Evolutionary conservation across 2,797 vertebrate genomes (phyloP), one percentile per base, ranked within the genome.

Genomic region (Tachyglossus aculeatus): DNA sequence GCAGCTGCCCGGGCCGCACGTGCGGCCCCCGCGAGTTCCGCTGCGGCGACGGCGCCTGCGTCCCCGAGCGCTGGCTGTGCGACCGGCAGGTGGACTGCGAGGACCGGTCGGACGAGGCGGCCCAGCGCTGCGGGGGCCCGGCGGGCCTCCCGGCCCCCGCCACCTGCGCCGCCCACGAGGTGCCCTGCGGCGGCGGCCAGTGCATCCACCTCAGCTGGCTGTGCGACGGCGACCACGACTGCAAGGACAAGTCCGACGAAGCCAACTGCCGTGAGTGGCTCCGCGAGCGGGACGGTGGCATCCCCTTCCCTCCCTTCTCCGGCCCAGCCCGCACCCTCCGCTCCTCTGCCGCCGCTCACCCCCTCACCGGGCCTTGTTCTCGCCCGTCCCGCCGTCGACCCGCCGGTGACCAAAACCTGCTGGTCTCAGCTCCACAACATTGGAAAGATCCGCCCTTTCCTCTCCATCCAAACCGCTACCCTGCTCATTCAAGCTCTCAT

Each of bases 191-290:
- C 77, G 98, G 94, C 0, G 97, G 97, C 5, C 96, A 98, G 60
- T 99, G 98, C 76, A 91, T 99, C 78, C 94, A 94, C 66, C 91
- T 95, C 64, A 93, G 93, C 65, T 99, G 98, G 98, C 97, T 96
- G 78, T 99, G 98, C 1, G 98, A 99, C 0, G 96, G 97, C 1
- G 96, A 97, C 14, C 93, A 94, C 2, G 98, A 99, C 94, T 99
- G 98, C 93, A 97, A 98, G 89, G 98, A 99, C 93, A 96, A 96
- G 76, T 98, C 97, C 0, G 98, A 99, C 4, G 98, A 99, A 91
- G 92, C 88, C 10, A 94, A 96, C 72, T 99, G 98, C 82, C 95
- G 98, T 99, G 83, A 96, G 96, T 95, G 27, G 47, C 57, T 7
- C 37, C 15, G 5, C 56, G 68, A 55, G 15, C 33, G 53, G 15